Conservation (phyloP, 2,797 vertebrate genomes). For the Chiroxiphia lanceolata region DNA sequence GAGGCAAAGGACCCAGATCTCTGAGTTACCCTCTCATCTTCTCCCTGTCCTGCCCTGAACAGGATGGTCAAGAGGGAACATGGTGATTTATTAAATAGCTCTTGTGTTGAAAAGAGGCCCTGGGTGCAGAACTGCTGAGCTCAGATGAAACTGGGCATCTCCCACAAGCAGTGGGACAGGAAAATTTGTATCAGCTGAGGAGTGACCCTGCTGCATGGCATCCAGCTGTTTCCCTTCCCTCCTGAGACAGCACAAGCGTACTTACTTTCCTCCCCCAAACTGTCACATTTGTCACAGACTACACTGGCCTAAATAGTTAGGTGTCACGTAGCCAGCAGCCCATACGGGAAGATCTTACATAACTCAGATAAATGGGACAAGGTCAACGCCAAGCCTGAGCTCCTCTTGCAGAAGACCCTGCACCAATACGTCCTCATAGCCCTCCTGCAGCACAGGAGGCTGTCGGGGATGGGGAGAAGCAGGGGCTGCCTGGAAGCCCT, state of each 20-base stretch:
- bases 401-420: not conserved
- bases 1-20: not conserved
- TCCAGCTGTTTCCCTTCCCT: constrained; percentile 63
- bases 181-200: constrained; percentile 56
- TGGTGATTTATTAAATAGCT: constrained; percentile 43
- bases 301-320: constrained; percentile 40
- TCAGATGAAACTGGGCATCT: constrained; percentile 62
- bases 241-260: not conserved
- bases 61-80: constrained; percentile 11
- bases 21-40: not conserved
- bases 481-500: not conserved
- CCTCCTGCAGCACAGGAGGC: not conserved
- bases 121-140: constrained; percentile 38
- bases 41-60: not conserved
- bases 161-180: constrained; percentile 1
- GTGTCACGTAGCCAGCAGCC: constrained; percentile 41
- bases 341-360: constrained; percentile 35
- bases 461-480: not conserved
- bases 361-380: constrained; percentile 54
- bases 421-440: not conserved
- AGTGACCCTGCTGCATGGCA: not conserved
- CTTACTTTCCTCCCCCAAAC: constrained; percentile 27
- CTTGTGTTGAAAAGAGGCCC: constrained; percentile 48
- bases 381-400: not conserved
- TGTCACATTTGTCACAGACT: constrained; percentile 59